Base-by-base conservation (phyloP, 2,888 invertebrate species). In the Poecilobothrus nobilitatus region DNA sequence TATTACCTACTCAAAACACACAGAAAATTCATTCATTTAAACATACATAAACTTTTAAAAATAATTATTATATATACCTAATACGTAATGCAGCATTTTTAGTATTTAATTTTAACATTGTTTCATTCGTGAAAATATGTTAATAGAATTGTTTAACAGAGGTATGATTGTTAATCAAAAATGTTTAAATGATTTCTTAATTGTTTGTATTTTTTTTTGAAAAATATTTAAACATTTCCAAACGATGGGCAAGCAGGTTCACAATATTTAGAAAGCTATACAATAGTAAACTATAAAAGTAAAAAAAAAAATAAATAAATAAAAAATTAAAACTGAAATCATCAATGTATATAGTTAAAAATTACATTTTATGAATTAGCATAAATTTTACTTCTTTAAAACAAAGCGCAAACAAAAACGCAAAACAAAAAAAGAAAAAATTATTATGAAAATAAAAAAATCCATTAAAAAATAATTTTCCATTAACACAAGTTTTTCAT, bases 91-190 rank as follows among this genome's bases (percentile, higher is more conserved):
- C 37, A 10, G n/a, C n/a, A n/a, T n/a, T n/a, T 37, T 37, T 10
- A 12, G 37, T 37, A 37, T 37, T 37, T 53, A 53, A 53, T 53
- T 53, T 53, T 4, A 18, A 53, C 53, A 53, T 53, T 53, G 53
- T 53, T 53, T 53, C 53, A 53, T 53, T 53, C 53, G 53, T 53
- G 53, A 53, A 53, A 53, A 53, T 53, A 53, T 53, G 53, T 53
- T 53, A 53, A 53, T 53, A 53, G 53, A 53, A n/a, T 53, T 53
- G 53, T 53, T 53, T 53, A 53, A 53, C 53, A 53, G 53, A 53
- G 53, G 53, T 12, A 53, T 53, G 53, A 53, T 27, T 53, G 15
- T 53, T 53, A 53, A 53, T 53, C 53, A 53, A 53, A 27, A 53
- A 9, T 53, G 15, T 53, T 18, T 53, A 53, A 15, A 53, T 53